Conservation (phyloP, 2,888 invertebrate genomes). For the Drosophila villosipedis region DNA sequence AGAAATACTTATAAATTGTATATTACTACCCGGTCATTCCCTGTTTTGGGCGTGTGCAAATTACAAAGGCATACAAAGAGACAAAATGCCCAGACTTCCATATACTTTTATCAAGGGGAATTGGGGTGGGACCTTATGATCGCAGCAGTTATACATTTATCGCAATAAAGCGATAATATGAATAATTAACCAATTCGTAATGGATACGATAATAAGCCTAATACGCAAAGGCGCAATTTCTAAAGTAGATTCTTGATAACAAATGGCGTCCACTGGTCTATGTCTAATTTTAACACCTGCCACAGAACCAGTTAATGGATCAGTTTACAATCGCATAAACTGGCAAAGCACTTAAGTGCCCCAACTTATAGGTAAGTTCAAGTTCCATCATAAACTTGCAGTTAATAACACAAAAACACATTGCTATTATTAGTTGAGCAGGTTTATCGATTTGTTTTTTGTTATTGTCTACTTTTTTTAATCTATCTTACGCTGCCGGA, state of each 20-base stretch:
- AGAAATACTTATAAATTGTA: not conserved
- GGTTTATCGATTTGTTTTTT: slow-evolving; percentile 4
- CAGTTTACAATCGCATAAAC: slow-evolving; percentile 11
- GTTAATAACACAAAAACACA: slow-evolving; percentile 2
- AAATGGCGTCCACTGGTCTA: slow-evolving; percentile 46
- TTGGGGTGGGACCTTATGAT: slow-evolving; percentile 1
- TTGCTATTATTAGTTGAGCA: slow-evolving; percentile 1
- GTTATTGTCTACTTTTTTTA: slow-evolving; percentile 3
- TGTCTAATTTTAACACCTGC: slow-evolving; percentile 24
- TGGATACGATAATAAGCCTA: slow-evolving; percentile 24
- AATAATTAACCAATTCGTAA: slow-evolving; percentile 38
- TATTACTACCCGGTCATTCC: not conserved
- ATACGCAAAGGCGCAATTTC: slow-evolving; percentile 5
- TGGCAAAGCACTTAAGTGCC: slow-evolving; percentile 3
- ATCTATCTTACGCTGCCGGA: slow-evolving; percentile 26
- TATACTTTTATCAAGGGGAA: slow-evolving; percentile 1
- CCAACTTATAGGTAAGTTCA: not conserved
- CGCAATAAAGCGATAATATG: slow-evolving; percentile 25
- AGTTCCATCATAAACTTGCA: not conserved
- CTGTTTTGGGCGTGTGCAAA: slow-evolving; percentile 40
- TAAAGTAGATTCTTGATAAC: slow-evolving; percentile 35
- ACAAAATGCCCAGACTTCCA: slow-evolving; percentile 20
- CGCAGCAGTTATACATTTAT: slow-evolving; percentile 1
- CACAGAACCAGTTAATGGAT: slow-evolving; percentile 23
- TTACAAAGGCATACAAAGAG: slow-evolving; percentile 13